A percentile compares a stretch with the other conserved stretches of the same genome.
These are phyloP conservation scores for Muschampia staudingeri DNA, from an alignment of 2,888 invertebrate genomes.

Conservation along the genomic window DNA sequence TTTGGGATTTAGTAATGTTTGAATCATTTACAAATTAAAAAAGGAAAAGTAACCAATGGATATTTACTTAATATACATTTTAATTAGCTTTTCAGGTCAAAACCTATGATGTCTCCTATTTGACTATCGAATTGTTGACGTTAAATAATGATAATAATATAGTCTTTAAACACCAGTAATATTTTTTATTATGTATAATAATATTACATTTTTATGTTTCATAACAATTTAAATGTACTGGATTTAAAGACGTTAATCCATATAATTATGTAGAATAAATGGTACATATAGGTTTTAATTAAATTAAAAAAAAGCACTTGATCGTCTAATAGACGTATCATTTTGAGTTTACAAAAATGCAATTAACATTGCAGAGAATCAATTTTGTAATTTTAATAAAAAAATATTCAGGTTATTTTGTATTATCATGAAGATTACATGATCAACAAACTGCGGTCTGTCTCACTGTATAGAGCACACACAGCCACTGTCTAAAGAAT, in stretches of 20 bases:
- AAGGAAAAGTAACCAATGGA: conserved; percentile 61
- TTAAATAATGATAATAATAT: background rate
- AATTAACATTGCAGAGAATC: background rate
- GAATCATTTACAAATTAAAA: conserved; percentile 69
- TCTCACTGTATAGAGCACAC: background rate
- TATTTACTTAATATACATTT: background rate
- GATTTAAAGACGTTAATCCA: background rate
- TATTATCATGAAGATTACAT: background rate
- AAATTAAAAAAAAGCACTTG: background rate
- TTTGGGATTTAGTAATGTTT: conserved; percentile 44
- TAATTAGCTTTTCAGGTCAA: conserved; percentile 60
- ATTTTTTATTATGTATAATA: background rate
- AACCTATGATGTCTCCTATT: conserved; percentile 51
- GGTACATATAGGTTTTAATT: background rate
- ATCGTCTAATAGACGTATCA: background rate
- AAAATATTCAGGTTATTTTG: background rate
- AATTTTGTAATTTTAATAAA: background rate
- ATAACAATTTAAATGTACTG: background rate
- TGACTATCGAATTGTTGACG: conserved; percentile 28
- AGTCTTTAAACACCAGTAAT: conserved; percentile 49
- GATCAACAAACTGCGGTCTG: background rate
- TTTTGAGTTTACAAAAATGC: background rate
- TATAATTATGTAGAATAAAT: background rate
- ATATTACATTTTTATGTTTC: background rate
- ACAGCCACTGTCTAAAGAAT: background rate